These are phyloP conservation scores for Anoplolepis gracilipes DNA, from an alignment of 1,140 invertebrate species.

Conservation along the genomic window DNA sequence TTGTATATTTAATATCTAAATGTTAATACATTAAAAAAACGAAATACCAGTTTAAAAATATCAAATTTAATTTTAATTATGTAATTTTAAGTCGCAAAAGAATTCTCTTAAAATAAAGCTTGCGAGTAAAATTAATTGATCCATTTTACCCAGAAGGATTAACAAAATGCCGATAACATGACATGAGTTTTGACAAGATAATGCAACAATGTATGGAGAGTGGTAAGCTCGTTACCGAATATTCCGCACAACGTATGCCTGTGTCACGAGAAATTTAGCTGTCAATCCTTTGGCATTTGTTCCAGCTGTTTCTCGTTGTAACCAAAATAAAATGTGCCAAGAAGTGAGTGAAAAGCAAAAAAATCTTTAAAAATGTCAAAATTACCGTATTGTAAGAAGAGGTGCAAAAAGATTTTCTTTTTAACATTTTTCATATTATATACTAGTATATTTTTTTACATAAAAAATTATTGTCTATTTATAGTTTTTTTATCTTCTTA, in stretches of 20 bases:
- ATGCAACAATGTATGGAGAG: constrained; percentile 36
- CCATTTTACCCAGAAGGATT: not conserved
- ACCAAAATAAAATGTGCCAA: constrained; percentile 18
- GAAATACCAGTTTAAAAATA: not conserved
- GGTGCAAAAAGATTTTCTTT: no score
- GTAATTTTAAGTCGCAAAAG: not conserved
- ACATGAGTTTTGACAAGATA: constrained; percentile 14
- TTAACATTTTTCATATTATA: no score
- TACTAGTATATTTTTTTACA: no score
- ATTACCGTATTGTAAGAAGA: not conserved
- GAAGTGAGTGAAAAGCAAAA: not conserved
- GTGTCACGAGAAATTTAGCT: constrained; percentile 38
- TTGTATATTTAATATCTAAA: no score
- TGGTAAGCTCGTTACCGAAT: constrained; percentile 63
- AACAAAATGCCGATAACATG: constrained; percentile 27
- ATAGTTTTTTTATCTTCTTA: no score
- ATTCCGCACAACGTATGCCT: constrained; percentile 25
- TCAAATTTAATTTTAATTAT: not conserved
- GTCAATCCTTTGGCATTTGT: constrained; percentile 54
- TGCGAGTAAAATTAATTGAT: constrained; percentile 20
- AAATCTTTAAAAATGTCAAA: constrained; percentile 17
- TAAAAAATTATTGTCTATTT: no score
- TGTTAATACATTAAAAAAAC: not conserved
- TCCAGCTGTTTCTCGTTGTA: constrained; percentile 4
- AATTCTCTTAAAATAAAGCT: not conserved